Base-by-base conservation (phyloP, 2,797 vertebrate species). In the Cuculus canorus region DNA sequence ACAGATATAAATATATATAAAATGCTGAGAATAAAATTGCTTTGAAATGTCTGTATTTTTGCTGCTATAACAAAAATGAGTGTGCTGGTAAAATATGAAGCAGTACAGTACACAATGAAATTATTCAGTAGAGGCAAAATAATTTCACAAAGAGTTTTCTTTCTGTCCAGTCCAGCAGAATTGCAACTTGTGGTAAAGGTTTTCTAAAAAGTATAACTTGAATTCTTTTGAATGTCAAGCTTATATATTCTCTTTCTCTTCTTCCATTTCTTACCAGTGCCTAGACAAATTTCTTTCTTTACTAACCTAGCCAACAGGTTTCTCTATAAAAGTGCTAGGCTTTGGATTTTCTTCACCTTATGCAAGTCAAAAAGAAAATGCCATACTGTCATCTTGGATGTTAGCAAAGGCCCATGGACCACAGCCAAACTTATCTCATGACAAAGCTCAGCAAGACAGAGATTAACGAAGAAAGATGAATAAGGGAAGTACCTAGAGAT, bases 111-210 rank as follows among this genome's bases (percentile, higher is more conserved):
- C 32, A 33, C 12, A 43, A 7, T 78, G 48, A 89, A 93, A 88
- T 79, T 86, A 47, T 86, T 94, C 59, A 70, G 39, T 13, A 59
- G 35, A 66, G 30, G 25, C 15, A 90, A 86, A 90, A 93, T 33
- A 70, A 66, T 73, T 91, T 86, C 69, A 66, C 32, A 57, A 76
- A 72, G 35, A 72, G 12, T 69, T 83, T 73, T 77, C 54, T 43
- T 92, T 93, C 85, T 76, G 63, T 80, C 66, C 60, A 82, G 35
- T 80, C 93, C 85, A 96, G 77, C 77, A 90, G 48, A 94, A 93
- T 27, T 86, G 30, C 1, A 10, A 70, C 24, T 79, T 50, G 17
- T 39, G 33, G 56, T 82, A 68, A 91, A 82, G 19, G 4, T 5
- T 88, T 93, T 66, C 80, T 90, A 66, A 86, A 92, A 79, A 8